Conservation (phyloP, 1,140 invertebrate genomes). For the Battus philenor region DNA sequence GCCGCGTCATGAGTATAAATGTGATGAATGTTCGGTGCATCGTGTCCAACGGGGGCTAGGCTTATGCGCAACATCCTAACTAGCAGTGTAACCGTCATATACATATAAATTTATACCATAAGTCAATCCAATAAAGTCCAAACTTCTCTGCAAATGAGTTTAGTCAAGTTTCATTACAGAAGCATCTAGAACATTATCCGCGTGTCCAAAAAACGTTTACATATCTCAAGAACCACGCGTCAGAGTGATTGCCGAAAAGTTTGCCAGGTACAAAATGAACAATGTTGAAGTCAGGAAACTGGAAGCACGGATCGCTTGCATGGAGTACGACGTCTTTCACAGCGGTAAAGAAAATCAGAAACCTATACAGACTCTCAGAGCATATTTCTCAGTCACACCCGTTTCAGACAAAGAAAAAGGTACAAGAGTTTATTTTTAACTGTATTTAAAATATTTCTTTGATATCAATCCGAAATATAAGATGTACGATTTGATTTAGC, state of each 20-base stretch:
- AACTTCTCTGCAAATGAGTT: too few relatives aligned
- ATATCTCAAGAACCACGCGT: conserved; percentile 43
- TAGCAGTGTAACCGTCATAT: too few relatives aligned
- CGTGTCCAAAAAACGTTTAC: conserved; percentile 18
- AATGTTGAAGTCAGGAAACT: conserved; percentile 52
- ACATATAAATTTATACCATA: too few relatives aligned
- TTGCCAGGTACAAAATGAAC: conserved; percentile 43
- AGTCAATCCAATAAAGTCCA: too few relatives aligned
- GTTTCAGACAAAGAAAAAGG: conserved; percentile 16
- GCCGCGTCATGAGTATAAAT: too few relatives aligned
- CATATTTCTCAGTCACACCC: conserved; percentile 51
- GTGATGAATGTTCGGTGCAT: too few relatives aligned
- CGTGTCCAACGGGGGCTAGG: too few relatives aligned
- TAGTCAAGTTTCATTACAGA: conserved; percentile 6
- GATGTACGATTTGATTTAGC: too few relatives aligned
- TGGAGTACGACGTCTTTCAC: conserved; percentile 54
- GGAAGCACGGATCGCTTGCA: conserved; percentile 55
- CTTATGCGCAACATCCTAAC: too few relatives aligned
- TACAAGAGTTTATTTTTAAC: too few relatives aligned
- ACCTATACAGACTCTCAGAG: conserved; percentile 44
- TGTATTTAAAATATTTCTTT: too few relatives aligned
- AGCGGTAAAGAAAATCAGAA: conserved; percentile 1
- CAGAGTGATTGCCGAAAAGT: conserved; percentile 57
- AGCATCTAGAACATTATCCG: neutral
- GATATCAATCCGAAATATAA: too few relatives aligned